Evolutionary conservation across 2,113 vertebrate genomes (phyloP).

Genomic region (Pteronura brasiliensis): DNA sequence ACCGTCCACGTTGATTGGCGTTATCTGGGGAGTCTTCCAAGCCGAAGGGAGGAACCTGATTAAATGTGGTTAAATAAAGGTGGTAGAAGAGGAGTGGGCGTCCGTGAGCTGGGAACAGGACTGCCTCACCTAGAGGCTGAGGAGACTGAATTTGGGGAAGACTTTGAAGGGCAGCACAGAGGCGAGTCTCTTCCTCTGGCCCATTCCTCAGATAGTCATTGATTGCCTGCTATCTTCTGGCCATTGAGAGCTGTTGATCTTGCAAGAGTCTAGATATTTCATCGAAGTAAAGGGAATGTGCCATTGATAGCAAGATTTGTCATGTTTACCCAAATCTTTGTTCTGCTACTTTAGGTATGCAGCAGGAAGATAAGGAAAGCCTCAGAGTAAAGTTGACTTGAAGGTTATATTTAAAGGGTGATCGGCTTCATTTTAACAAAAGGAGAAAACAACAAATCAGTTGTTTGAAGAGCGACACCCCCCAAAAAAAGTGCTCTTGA

Average conservation of each 20-base stretch:
- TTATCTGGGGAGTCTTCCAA: background rate
- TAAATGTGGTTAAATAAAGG: background rate
- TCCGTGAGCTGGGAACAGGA: background rate
- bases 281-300: background rate
- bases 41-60: background rate
- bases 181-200: background rate
- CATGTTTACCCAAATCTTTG: constrained; percentile 66
- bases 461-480: background rate
- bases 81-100: background rate
- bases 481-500: background rate
- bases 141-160: background rate
- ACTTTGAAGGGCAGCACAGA: background rate
- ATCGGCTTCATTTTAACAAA: constrained; percentile 59
- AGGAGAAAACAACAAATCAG: constrained; percentile 39
- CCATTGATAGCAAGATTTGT: constrained; percentile 32
- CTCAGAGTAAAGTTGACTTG: constrained; percentile 63
- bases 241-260: background rate
- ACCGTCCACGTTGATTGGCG: background rate
- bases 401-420: constrained; percentile 63
- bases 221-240: background rate
- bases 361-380: constrained; percentile 57
- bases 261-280: constrained; percentile 3
- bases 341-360: constrained; percentile 9
- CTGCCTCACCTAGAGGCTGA: background rate
- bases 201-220: background rate